Conservation (phyloP, 2,888 invertebrate genomes). For the Phaonia tiefii region DNA sequence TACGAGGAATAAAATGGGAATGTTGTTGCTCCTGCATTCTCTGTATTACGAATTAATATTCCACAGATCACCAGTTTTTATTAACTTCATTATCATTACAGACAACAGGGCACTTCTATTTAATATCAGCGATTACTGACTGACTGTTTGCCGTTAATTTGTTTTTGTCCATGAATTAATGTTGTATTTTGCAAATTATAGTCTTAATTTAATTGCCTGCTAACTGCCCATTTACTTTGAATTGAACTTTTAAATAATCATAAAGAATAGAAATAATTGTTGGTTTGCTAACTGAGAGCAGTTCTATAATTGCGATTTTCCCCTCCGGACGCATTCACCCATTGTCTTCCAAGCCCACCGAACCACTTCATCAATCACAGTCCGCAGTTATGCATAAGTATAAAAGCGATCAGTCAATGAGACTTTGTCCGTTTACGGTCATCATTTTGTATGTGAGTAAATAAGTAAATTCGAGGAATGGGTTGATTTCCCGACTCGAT, state of each 20-base stretch:
- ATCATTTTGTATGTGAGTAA: background rate
- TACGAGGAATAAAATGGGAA: too few relatives aligned
- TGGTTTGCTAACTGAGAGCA: slow-evolving; percentile 25
- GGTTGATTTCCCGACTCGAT: background rate
- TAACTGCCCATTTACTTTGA: slow-evolving; percentile 36
- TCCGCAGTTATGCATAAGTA: background rate
- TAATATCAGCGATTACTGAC: background rate
- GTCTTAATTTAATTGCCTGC: slow-evolving; percentile 38
- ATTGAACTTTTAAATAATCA: slow-evolving; percentile 39
- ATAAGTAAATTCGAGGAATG: background rate
- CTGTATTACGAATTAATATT: too few relatives aligned
- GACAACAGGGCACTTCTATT: slow-evolving; percentile 18
- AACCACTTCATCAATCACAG: slow-evolving; percentile 22
- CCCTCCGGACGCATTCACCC: background rate
- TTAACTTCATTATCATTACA: too few relatives aligned
- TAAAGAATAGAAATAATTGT: slow-evolving; percentile 23
- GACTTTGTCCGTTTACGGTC: slow-evolving; percentile 24
- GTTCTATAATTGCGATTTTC: slow-evolving; percentile 6
- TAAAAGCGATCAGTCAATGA: background rate
- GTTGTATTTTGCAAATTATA: slow-evolving; percentile 23
- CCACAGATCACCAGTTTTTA: too few relatives aligned
- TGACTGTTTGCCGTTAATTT: background rate
- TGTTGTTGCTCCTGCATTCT: too few relatives aligned
- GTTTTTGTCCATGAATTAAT: slow-evolving; percentile 5
- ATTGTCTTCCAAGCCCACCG: background rate